Percentiles rank a stretch among this genome's conserved stretches.
Conservation (phyloP, 2,888 invertebrate species). For the Drosophila meridiana region DNA sequence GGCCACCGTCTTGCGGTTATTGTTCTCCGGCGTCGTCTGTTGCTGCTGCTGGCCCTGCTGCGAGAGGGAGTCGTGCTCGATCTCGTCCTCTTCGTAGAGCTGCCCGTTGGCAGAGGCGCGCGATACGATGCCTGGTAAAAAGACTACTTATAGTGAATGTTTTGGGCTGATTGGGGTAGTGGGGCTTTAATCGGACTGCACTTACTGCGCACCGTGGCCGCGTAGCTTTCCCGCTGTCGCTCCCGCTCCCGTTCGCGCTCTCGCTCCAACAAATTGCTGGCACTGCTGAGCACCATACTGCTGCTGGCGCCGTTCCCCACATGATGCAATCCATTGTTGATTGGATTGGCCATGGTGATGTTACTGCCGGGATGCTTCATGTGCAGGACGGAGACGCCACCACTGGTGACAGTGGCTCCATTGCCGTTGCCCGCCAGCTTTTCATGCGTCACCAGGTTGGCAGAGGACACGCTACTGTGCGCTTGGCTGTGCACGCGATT, state of each 20-base stretch:
- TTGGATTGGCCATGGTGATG: conserved; percentile 83
- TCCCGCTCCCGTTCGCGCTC: conserved; percentile 84
- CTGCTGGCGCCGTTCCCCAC: conserved; percentile 85
- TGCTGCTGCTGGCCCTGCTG: conserved; percentile 59
- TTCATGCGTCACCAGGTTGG: conserved; percentile 84
- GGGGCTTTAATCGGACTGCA: conserved; percentile 27
- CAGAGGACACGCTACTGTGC: conserved; percentile 84
- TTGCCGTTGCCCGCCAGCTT: conserved; percentile 76
- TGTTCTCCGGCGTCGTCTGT: conserved; percentile 69
- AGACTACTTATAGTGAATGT: conserved; percentile 77
- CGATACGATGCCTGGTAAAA: conserved; percentile 86
- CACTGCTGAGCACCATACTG: conserved; percentile 87
- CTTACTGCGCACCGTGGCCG: conserved; percentile 87
- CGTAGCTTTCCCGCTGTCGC: conserved; percentile 85
- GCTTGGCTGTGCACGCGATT: conserved; percentile 84
- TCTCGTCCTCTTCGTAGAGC: conserved; percentile 85
- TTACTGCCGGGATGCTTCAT: conserved; percentile 82
- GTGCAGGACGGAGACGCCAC: conserved; percentile 81
- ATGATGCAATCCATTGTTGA: conserved; percentile 79
- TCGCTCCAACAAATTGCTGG: conserved; percentile 86
- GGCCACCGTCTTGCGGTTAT: conserved; percentile 73
- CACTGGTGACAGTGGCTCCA: conserved; percentile 76
- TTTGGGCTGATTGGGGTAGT: conserved; percentile 48
- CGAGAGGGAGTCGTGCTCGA: conserved; percentile 83
- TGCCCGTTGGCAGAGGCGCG: conserved; percentile 85